Percentiles rank a stretch among this genome's conserved stretches.
Conservation (phyloP, 2,888 invertebrate genomes). For the Cryptus armator region DNA sequence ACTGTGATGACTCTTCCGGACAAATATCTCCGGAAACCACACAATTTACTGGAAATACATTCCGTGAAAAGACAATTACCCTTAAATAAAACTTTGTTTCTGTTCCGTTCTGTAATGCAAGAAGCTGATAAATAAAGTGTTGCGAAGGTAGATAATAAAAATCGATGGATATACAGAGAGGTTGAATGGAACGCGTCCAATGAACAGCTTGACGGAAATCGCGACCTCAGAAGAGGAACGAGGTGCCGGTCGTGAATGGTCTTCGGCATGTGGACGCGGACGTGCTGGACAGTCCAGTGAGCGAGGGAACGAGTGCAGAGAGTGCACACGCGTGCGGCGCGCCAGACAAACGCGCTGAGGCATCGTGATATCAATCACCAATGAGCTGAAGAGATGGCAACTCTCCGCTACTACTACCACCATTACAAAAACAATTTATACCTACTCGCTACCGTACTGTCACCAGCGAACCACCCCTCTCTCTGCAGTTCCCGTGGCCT, state of each 20-base stretch:
- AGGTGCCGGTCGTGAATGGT: conserved; percentile 50
- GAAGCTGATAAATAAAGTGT: neutral
- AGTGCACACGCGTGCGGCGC: conserved; percentile 42
- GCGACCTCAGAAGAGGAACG: conserved; percentile 59
- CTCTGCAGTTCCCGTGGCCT: conserved; percentile 50
- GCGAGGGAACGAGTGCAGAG: conserved; percentile 43
- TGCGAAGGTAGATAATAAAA: neutral
- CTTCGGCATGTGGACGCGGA: conserved; percentile 53
- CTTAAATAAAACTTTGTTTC: too few species aligned
- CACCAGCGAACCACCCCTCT: conserved; percentile 25
- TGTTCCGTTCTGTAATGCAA: too few species aligned
- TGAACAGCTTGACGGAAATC: conserved; percentile 48
- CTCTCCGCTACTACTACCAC: conserved; percentile 37
- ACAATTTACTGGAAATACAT: too few species aligned
- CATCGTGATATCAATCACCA: conserved; percentile 79
- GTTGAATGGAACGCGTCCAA: neutral
- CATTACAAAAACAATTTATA: conserved; percentile 13
- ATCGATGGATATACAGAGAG: neutral
- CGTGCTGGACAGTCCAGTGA: conserved; percentile 39
- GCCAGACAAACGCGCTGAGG: conserved; percentile 62
- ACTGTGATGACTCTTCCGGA: neutral
- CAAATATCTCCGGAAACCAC: neutral
- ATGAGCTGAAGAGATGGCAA: conserved; percentile 68
- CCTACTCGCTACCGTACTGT: conserved; percentile 15
- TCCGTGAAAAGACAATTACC: too few species aligned